Conservation (phyloP, 2,888 invertebrate genomes). For the Sinelater perroti region DNA sequence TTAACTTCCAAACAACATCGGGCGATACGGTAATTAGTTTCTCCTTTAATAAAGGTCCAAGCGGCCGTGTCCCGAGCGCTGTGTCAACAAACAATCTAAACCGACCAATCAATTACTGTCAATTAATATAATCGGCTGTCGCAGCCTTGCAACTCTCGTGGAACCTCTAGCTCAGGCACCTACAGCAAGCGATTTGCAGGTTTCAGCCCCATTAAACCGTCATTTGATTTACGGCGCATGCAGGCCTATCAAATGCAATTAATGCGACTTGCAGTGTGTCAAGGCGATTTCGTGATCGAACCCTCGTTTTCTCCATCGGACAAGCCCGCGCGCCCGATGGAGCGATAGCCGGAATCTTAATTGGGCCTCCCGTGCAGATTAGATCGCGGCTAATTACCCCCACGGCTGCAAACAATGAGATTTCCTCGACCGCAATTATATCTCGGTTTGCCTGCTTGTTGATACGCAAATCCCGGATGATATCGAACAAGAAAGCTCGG, state of each 20-base stretch:
- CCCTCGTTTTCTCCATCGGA: constrained; percentile 7
- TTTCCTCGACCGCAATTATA: constrained; percentile 5
- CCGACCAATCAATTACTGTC: no score
- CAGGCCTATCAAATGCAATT: not conserved
- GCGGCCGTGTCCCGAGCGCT: no score
- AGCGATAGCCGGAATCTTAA: constrained; percentile 5
- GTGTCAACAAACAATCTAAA: no score
- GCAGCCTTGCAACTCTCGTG: no score
- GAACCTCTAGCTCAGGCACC: no score
- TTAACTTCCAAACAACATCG: no score
- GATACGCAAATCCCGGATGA: no score
- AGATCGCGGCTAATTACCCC: constrained; percentile 3
- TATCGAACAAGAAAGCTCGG: no score
- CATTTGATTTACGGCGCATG: constrained; percentile 10
- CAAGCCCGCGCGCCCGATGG: not conserved
- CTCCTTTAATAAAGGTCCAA: no score
- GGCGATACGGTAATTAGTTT: no score
- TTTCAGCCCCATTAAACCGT: constrained; percentile 8
- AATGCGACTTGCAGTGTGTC: not conserved
- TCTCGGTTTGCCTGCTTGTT: constrained; percentile 24
- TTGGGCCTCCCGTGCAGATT: constrained; percentile 9
- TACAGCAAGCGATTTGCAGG: constrained; percentile 2
- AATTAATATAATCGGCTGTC: no score
- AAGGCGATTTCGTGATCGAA: not conserved
- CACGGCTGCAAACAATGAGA: not conserved